Conservation (phyloP, 2,888 invertebrate genomes). For the Phortica magna region DNA sequence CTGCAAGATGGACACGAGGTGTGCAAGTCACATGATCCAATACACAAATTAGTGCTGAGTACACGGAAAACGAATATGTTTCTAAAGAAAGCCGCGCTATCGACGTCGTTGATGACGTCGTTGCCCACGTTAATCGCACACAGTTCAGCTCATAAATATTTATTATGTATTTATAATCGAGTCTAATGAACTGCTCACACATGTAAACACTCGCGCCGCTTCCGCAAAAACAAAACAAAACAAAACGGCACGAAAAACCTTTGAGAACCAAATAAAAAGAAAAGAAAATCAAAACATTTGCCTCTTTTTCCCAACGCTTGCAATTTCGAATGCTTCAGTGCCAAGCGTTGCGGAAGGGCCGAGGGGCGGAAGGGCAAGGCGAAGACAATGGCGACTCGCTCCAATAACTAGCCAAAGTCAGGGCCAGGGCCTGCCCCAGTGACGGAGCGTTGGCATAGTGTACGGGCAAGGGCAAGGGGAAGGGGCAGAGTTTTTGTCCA, state of each 20-base stretch:
- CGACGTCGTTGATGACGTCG: background rate
- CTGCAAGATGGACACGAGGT: conserved; percentile 26
- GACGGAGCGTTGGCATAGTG: no score
- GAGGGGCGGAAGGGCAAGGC: background rate
- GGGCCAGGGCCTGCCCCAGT: background rate
- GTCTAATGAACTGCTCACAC: background rate
- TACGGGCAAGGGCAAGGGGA: background rate
- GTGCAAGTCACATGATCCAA: conserved; percentile 35
- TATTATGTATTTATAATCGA: conserved; percentile 49
- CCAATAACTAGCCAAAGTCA: background rate
- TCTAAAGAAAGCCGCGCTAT: background rate
- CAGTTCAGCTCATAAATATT: conserved; percentile 48
- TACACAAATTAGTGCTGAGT: background rate
- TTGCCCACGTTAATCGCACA: conserved; percentile 1
- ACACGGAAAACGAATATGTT: background rate
- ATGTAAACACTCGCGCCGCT: background rate
- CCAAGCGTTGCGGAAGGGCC: background rate
- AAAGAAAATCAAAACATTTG: background rate
- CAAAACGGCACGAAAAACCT: background rate
- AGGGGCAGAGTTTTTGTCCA: conserved; percentile 33
- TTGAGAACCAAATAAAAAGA: background rate
- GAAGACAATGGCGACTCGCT: background rate
- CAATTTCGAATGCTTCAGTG: background rate
- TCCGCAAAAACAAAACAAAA: background rate
- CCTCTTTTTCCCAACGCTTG: background rate